Base-by-base conservation (phyloP, 2,888 invertebrate species). In the Chelonus formosanus region DNA sequence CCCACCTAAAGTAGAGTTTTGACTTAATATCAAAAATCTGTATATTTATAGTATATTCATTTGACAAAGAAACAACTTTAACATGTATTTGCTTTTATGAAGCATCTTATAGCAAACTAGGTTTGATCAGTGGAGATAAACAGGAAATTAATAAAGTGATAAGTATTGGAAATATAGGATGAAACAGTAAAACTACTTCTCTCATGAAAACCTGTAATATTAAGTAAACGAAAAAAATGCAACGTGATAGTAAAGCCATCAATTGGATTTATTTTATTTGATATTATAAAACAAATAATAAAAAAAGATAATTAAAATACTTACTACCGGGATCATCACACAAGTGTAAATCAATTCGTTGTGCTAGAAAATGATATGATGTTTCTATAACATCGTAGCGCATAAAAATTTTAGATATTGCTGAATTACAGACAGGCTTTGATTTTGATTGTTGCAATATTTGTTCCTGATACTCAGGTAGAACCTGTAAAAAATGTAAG, bases 331-430 rank as follows among this genome's bases (percentile, higher is more conserved):
- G 92, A 84, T 99, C 99, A 83, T 99, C 98, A 81, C 97, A 97
- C 44, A 99, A 88, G 85, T 98, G 98, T 68, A 99, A 87, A 85
- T 98, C 97, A 77, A 99, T 94, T 78, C 95, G 89, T 70, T 96
- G 95, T 65, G 94, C 94, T 59, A 94, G 89, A 81, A 99, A 91
- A 84, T 99, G 99, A 86, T 98, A 97, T 0, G 98, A 98, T 0
- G 99, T 98, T 86, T 98, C 98, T 0, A 93, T 88, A n/a, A 98
- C 95, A 86, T 98, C 97, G 83, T 94, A 96, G 56, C 90, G 89
- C 40, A 90, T 89, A 85, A 96, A 97, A 84, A 93, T 88, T 73
- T 90, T 90, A 65, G 85, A 84, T 62, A 86, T 82, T 50, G 84
- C 83, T 48, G 85, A 82, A 67, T 76, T 79, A 34, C 75, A 80